phyloP scores from a whole-genome alignment of 2,113 vertebrate genomes.

The Semnopithecus entellus region DNA sequence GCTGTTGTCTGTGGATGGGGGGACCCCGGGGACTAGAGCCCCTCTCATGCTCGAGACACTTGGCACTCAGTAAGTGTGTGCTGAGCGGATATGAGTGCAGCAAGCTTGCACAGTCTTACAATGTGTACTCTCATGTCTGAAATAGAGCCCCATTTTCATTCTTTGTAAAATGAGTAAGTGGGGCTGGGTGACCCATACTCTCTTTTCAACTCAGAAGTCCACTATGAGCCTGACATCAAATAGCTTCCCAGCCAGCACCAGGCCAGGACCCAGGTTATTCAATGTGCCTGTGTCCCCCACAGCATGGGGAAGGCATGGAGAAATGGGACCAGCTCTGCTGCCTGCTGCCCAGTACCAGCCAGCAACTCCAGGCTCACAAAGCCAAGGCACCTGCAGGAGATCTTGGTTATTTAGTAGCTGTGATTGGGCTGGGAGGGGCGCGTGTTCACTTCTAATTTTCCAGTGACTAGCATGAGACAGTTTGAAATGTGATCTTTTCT shows the following conservation, averaged over 20 bases:
- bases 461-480: not conserved
- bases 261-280: not conserved
- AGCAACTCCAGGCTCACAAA: not conserved
- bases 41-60: not conserved
- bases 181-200: no score
- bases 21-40: no score
- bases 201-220: not conserved
- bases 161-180: not conserved
- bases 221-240: not conserved
- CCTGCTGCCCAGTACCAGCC: no score
- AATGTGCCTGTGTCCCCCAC: not conserved
- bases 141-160: not conserved
- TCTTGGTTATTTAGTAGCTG: not conserved
- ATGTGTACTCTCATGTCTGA: not conserved
- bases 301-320: not conserved
- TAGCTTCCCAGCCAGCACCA: not conserved
- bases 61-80: not conserved
- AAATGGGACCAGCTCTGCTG: no score
- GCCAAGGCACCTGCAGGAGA: not conserved
- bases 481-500: not conserved
- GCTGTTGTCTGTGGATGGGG: no score
- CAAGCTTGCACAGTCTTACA: not conserved
- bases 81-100: not conserved
- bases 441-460: not conserved
- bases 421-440: rapidly evolving